phyloP scores from a whole-genome alignment of 2,113 vertebrate genomes.

The Grammomys dolichurus region DNA sequence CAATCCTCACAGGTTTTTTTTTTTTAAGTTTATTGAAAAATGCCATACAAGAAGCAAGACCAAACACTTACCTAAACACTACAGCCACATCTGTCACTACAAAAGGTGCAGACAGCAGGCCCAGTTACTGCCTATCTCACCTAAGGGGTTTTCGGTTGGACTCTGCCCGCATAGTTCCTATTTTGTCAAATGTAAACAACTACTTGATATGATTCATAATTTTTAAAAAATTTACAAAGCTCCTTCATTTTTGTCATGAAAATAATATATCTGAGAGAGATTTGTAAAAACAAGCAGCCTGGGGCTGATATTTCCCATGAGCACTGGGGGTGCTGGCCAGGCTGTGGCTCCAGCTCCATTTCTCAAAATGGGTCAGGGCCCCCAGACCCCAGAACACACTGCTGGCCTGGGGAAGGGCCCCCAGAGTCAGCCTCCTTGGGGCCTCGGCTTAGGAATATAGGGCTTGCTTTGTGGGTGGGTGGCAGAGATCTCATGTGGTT shows the following conservation, averaged over 20 bases:
- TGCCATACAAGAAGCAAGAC: slow-evolving; percentile 89
- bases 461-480: slow-evolving; percentile 57
- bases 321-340: background rate
- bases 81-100: slow-evolving; percentile 83
- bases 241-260: slow-evolving; percentile 88
- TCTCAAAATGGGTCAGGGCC: background rate
- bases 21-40: slow-evolving; percentile 90
- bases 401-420: background rate
- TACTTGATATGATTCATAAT: slow-evolving; percentile 86
- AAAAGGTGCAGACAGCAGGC: slow-evolving; percentile 83
- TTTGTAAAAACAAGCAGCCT: slow-evolving; percentile 70
- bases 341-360: background rate
- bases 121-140: slow-evolving; percentile 75
- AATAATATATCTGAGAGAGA: slow-evolving; percentile 82
- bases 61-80: slow-evolving; percentile 84
- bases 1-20: slow-evolving; percentile 54
- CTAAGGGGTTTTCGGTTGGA: slow-evolving; percentile 77
- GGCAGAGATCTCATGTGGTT: slow-evolving; percentile 70
- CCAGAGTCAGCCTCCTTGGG: slow-evolving; percentile 30
- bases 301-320: background rate
- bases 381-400: background rate
- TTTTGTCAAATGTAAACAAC: slow-evolving; percentile 83
- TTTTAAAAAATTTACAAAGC: slow-evolving; percentile 85
- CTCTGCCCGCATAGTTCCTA: slow-evolving; percentile 79
- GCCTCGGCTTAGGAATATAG: slow-evolving; percentile 46